A percentile compares a stretch with the other conserved stretches of the same genome.
phyloP scores from a whole-genome alignment of 2,797 vertebrate species.

The Acanthornis magna region DNA sequence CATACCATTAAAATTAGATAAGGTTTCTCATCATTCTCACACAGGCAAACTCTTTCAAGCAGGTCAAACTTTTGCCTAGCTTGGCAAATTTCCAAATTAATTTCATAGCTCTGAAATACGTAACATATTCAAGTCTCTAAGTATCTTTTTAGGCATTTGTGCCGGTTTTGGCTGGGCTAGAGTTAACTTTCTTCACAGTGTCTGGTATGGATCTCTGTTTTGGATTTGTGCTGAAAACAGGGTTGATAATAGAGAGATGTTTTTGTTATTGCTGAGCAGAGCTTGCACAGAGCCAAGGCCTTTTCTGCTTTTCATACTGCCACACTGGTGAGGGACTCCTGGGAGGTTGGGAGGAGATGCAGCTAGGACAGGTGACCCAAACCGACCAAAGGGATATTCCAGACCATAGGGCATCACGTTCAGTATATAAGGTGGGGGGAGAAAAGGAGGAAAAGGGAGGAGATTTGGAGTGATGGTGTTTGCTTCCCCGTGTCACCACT shows the following conservation, averaged over 20 bases:
- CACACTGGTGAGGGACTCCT: rapidly evolving
- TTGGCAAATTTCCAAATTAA: background rate
- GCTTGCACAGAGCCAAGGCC: background rate
- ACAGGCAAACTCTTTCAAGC: background rate
- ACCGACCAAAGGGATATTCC: background rate
- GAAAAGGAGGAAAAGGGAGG: background rate
- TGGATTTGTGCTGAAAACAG: background rate
- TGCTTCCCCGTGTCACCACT: background rate
- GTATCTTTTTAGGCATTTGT: background rate
- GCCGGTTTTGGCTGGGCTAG: background rate
- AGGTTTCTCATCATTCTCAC: background rate
- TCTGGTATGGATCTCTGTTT: background rate
- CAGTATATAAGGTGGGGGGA: background rate
- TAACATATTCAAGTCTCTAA: background rate
- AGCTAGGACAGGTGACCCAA: background rate
- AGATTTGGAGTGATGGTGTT: background rate
- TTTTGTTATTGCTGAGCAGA: background rate
- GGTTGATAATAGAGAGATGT: background rate
- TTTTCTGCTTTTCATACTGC: background rate
- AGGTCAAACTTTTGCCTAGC: background rate
- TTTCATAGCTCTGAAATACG: background rate
- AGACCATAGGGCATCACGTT: rapidly evolving
- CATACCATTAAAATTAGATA: background rate
- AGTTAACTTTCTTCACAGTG: background rate
- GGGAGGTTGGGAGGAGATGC: background rate